Conservation (phyloP, 1,140 invertebrate species). For the Ceratina australensis region DNA sequence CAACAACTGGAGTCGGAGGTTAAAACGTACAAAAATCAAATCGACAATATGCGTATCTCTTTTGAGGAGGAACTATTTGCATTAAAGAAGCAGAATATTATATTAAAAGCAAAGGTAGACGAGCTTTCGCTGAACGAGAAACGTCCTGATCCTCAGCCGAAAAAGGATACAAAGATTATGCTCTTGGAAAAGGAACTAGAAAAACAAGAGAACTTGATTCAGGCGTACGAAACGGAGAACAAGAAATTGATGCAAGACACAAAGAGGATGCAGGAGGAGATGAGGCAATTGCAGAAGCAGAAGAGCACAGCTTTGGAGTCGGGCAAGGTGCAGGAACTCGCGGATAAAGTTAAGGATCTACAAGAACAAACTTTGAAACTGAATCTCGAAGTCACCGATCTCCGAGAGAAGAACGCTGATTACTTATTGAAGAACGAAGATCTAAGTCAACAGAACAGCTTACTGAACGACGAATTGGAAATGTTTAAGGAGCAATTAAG, state of each 20-base stretch:
- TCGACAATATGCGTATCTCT: slow-evolving; percentile 70
- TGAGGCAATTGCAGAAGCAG: slow-evolving; percentile 66
- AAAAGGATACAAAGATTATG: slow-evolving; percentile 62
- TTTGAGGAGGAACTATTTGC: slow-evolving; percentile 76
- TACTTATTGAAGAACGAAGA: slow-evolving; percentile 72
- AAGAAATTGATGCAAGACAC: slow-evolving; percentile 72
- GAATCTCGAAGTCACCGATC: slow-evolving; percentile 69
- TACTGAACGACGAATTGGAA: slow-evolving; percentile 74
- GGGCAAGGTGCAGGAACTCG: slow-evolving; percentile 64
- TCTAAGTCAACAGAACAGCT: slow-evolving; percentile 69
- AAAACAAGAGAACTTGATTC: slow-evolving; percentile 72
- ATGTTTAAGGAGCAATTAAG: slow-evolving; percentile 77
- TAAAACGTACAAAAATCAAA: slow-evolving; percentile 72
- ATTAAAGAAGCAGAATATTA: slow-evolving; percentile 76
- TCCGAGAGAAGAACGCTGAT: slow-evolving; percentile 72
- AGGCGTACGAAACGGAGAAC: slow-evolving; percentile 74
- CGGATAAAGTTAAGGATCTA: slow-evolving; percentile 72
- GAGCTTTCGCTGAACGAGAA: slow-evolving; percentile 66
- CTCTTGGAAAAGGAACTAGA: slow-evolving; percentile 73
- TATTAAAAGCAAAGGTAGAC: slow-evolving; percentile 74
- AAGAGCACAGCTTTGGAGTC: slow-evolving; percentile 51
- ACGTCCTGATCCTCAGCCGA: slow-evolving; percentile 39
- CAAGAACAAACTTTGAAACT: slow-evolving; percentile 72
- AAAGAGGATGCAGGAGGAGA: slow-evolving; percentile 71
- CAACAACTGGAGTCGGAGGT: slow-evolving; percentile 73